phyloP scores from a whole-genome alignment of 2,797 vertebrate species.

The Antennarius maculatus region DNA sequence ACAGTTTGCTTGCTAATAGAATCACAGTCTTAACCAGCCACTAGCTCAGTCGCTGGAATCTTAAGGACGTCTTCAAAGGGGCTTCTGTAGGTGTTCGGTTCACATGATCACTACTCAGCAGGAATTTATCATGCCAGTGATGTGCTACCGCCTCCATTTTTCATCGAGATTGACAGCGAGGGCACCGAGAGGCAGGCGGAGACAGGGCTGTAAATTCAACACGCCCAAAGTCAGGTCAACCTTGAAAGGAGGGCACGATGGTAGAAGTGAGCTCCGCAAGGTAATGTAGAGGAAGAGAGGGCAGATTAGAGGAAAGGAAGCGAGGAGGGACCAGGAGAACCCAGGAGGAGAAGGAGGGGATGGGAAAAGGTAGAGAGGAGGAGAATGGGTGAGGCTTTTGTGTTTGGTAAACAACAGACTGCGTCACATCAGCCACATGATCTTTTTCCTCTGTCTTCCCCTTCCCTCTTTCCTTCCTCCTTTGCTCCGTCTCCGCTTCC shows the following conservation, averaged over 20 bases:
- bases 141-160: conserved; percentile 72
- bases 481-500: conserved; percentile 18
- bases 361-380: conserved; percentile 42
- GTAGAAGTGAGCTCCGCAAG: conserved; percentile 58
- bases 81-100: conserved; percentile 65
- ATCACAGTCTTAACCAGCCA: conserved; percentile 65
- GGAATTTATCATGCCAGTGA: conserved; percentile 75
- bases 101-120: conserved; percentile 49
- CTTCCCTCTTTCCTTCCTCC: conserved; percentile 17
- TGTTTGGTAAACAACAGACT: conserved; percentile 69
- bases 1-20: conserved; percentile 72
- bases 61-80: conserved; percentile 61
- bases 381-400: conserved; percentile 58
- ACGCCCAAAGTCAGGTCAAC: conserved; percentile 77
- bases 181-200: conserved; percentile 68
- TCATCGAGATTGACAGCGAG: conserved; percentile 76
- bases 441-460: conserved; percentile 36
- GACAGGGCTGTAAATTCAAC: conserved; percentile 75
- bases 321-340: conserved; percentile 30
- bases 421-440: conserved; percentile 53
- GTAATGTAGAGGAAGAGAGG: conserved; percentile 40
- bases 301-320: conserved; percentile 45
- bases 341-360: conserved; percentile 39
- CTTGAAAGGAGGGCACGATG: conserved; percentile 72
- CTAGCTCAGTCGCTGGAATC: conserved; percentile 46